Evolutionary conservation across 2,113 vertebrate species (phyloP).

Genomic region (Varanus komodoensis): DNA sequence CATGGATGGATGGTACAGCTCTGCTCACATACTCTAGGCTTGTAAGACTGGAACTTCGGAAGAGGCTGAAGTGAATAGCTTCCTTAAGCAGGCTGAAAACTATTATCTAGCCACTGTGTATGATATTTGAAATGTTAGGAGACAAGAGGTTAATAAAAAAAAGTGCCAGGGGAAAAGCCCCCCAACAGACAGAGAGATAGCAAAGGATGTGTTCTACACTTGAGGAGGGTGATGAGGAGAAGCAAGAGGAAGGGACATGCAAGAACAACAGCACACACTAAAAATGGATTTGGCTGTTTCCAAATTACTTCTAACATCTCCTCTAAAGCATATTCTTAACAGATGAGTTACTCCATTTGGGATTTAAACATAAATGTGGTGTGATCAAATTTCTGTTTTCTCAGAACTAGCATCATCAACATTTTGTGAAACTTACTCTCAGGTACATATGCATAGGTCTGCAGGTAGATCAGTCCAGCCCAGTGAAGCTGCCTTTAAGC

Average conservation of each 20-base stretch:
- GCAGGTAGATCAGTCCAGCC: too few species aligned
- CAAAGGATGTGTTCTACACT: background rate
- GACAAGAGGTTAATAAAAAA: background rate
- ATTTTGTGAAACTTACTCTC: too few species aligned
- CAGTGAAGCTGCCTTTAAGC: too few species aligned
- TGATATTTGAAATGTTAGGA: background rate
- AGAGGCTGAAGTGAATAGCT: background rate
- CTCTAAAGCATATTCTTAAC: slow-evolving; percentile 30
- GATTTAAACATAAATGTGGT: background rate
- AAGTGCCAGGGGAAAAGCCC: background rate
- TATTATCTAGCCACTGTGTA: background rate
- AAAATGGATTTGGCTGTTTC: background rate
- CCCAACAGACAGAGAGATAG: background rate
- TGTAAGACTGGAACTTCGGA: background rate
- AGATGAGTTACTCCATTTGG: slow-evolving; percentile 6
- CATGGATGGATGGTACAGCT: background rate
- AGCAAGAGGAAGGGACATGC: background rate
- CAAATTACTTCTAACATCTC: slow-evolving; percentile 32
- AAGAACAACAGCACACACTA: too few species aligned
- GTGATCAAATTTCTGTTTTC: background rate
- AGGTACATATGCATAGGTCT: too few species aligned
- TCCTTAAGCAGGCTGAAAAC: background rate
- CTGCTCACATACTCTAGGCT: background rate
- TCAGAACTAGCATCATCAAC: background rate
- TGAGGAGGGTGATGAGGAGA: background rate